These are phyloP conservation scores for Azorinus chamasolen DNA, from an alignment of 2,888 invertebrate genomes.

Conservation along the genomic window DNA sequence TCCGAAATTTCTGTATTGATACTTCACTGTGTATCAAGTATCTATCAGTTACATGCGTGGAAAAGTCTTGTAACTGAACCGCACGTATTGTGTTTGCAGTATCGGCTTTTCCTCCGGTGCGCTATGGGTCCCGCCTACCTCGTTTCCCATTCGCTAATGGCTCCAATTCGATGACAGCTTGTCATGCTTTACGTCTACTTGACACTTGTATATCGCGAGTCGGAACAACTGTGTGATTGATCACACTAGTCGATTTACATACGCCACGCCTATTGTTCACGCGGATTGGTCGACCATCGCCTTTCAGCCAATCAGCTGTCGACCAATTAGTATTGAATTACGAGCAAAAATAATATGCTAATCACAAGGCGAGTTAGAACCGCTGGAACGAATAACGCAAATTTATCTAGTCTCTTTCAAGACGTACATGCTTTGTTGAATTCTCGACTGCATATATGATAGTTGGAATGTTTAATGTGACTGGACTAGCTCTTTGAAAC, in stretches of 20 bases:
- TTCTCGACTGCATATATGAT: too few species aligned
- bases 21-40: too few species aligned
- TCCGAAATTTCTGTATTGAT: too few species aligned
- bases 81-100: too few species aligned
- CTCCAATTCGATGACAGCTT: constrained; percentile 51
- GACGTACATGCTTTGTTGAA: constrained; percentile 27
- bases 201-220: constrained; percentile 30
- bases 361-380: constrained; percentile 40
- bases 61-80: too few species aligned
- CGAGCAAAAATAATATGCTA: constrained; percentile 55
- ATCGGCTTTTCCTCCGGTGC: background rate
- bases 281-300: constrained; percentile 52
- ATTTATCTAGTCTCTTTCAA: constrained; percentile 40
- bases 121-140: constrained; percentile 26
- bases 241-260: constrained; percentile 53
- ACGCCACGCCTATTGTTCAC: constrained; percentile 57
- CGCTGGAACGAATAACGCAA: constrained; percentile 8
- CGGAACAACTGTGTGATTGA: constrained; percentile 47
- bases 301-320: constrained; percentile 51
- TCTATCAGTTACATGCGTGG: too few species aligned
- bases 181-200: constrained; percentile 47
- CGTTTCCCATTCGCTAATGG: constrained; percentile 37
- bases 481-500: too few species aligned
- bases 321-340: constrained; percentile 52
- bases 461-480: too few species aligned